Conservation (phyloP, 1,140 invertebrate species). For the Helicoverpa armigera region DNA sequence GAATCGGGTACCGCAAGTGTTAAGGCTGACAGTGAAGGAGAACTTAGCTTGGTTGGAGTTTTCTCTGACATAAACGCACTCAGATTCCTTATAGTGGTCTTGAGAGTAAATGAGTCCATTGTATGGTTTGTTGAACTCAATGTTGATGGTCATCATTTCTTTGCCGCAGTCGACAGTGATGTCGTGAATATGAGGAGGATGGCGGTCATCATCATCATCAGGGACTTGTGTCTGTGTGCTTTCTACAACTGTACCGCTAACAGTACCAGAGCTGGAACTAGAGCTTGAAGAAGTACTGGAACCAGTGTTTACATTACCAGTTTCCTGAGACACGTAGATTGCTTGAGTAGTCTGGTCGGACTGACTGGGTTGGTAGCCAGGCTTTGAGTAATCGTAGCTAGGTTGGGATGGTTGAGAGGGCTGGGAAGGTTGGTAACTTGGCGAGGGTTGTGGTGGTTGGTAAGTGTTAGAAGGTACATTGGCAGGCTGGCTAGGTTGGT, state of each 20-base stretch:
- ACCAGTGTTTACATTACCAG: slow-evolving; percentile 13
- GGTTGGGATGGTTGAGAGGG: slow-evolving; percentile 59
- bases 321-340: slow-evolving; percentile 7
- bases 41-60: slow-evolving; percentile 91
- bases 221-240: slow-evolving; percentile 55
- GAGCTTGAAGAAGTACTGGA: slow-evolving; percentile 20
- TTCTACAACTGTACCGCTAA: not conserved
- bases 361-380: slow-evolving; percentile 66
- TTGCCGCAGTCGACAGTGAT: slow-evolving; percentile 93
- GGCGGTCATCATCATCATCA: slow-evolving; percentile 84
- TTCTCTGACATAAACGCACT: slow-evolving; percentile 91
- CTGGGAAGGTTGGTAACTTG: slow-evolving; percentile 58
- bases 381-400: slow-evolving; percentile 71
- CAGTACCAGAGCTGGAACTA: not conserved
- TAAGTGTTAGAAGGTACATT: slow-evolving; percentile 45
- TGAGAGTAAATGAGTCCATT: slow-evolving; percentile 94
- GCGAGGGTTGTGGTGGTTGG: slow-evolving; percentile 51
- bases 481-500: slow-evolving; percentile 66
- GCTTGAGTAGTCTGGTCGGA: slow-evolving; percentile 54
- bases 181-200: slow-evolving; percentile 92
- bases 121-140: slow-evolving; percentile 92
- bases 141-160: slow-evolving; percentile 93
- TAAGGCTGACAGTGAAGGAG: slow-evolving; percentile 92
- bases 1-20: slow-evolving; percentile 93
- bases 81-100: slow-evolving; percentile 90